Conservation (phyloP, 1,140 invertebrate genomes). For the Micrasema minimum region DNA sequence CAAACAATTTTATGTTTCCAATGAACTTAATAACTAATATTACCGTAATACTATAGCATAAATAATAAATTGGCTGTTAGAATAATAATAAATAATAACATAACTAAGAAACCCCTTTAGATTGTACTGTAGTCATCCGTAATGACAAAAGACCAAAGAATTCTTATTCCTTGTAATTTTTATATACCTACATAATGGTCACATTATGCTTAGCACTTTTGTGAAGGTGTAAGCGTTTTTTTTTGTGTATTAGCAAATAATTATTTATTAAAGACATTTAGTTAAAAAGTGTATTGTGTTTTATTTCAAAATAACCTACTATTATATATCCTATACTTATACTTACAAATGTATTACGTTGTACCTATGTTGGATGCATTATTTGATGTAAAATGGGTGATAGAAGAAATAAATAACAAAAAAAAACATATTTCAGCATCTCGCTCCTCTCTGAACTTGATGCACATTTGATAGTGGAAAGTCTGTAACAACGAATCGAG, state of each 20-base stretch:
- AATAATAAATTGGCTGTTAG: constrained; percentile 21
- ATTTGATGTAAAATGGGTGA: too few relatives aligned
- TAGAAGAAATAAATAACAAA: too few relatives aligned
- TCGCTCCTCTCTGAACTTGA: too few relatives aligned
- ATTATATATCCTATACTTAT: neutral
- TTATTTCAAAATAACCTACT: neutral
- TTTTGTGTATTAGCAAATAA: constrained; percentile 33
- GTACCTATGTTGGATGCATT: too few relatives aligned
- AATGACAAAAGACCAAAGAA: constrained; percentile 34
- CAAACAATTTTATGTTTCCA: neutral
- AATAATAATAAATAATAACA: neutral
- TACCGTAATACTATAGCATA: neutral
- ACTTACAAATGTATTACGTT: too few relatives aligned
- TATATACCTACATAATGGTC: constrained; percentile 11
- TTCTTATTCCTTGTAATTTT: constrained; percentile 29
- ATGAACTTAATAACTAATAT: neutral
- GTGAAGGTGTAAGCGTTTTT: constrained; percentile 4
- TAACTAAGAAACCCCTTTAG: constrained; percentile 10
- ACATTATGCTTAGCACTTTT: constrained; percentile 25
- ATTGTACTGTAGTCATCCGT: constrained; percentile 31
- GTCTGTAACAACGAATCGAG: too few relatives aligned
- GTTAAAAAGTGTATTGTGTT: constrained; percentile 4
- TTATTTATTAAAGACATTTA: constrained; percentile 34
- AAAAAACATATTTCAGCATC: too few relatives aligned
- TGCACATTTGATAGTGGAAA: too few relatives aligned